Conservation (phyloP, 2,888 invertebrate species). For the Chymomyza caudatula region DNA sequence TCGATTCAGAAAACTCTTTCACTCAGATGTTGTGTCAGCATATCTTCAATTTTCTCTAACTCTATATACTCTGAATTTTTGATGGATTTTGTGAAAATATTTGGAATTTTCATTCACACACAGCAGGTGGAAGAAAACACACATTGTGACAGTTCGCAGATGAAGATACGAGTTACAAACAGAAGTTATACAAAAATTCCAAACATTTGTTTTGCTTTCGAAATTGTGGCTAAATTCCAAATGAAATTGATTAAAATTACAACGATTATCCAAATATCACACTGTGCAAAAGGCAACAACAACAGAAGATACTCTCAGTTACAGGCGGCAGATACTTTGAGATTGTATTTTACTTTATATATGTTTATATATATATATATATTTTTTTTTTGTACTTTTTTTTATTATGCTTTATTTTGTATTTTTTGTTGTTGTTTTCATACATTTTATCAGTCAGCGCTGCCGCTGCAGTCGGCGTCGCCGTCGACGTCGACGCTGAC, state of each 20-base stretch:
- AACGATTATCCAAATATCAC: neutral
- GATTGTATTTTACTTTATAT: conserved; percentile 45
- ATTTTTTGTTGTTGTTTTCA: conserved; percentile 46
- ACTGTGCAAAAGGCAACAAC: neutral
- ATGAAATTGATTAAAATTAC: neutral
- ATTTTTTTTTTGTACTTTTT: conserved; percentile 34
- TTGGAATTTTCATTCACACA: too few relatives aligned
- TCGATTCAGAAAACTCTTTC: too few relatives aligned
- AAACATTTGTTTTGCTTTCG: neutral
- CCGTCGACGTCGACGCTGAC: conserved; percentile 46
- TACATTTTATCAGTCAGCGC: conserved; percentile 68
- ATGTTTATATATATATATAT: conserved; percentile 1
- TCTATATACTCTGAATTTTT: too few relatives aligned
- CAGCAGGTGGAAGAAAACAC: too few relatives aligned
- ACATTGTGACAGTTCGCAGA: too few relatives aligned
- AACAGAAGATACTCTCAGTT: neutral
- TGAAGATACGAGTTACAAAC: too few relatives aligned
- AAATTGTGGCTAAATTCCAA: neutral
- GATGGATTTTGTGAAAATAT: too few relatives aligned
- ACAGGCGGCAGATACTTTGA: conserved; percentile 63
- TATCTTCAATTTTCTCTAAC: too few relatives aligned
- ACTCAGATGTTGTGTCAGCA: too few relatives aligned
- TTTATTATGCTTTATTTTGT: conserved; percentile 17
- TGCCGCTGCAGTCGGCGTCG: conserved; percentile 25
- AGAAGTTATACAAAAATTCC: too few relatives aligned